Evolutionary conservation across 2,113 vertebrate species (phyloP), one percentile per base, ranked within the genome.

Genomic region (Xenopus borealis): DNA sequence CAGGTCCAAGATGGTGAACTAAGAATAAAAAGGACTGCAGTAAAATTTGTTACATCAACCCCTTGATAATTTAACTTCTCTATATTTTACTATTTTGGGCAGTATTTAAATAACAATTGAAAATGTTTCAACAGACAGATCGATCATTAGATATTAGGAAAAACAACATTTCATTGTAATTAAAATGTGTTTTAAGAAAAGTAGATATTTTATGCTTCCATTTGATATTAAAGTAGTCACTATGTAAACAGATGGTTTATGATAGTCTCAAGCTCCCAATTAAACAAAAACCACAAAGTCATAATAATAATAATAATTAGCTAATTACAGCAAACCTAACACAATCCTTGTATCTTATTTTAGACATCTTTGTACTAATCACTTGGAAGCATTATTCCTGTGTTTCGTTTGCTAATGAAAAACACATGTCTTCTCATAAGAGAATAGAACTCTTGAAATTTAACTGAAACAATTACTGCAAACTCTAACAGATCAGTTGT

Each of bases 141-240:
- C 11, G 62, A 46, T 66, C 63, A 19, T 46, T 45, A 66, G 7
- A 17, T 55, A n/a, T 3, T 2, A 64, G 3, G 44, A 67, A 67
- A 86, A 79, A 78, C 30, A 82, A 84, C 86, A 90, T 87, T 83
- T 80, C 84, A 84, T 80, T 82, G 89, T 88, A 88, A 86, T 89
- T 90, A 87, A 86, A 82, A 66, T 3, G 3, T 11, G 17, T 66
- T 66, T 45, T 18, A 10, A 19, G 9, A 86, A 85, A 74, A 77
- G 84, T 73, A 78, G 81, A 18, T 76, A 57, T 23, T n/a, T 66
- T 59, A 40, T 19, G 23, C 59, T 50, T 62, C n/a, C 10, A 7
- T 78, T 79, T 82, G 79, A 83, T 67, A 67, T 62, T 58, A 16
- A 78, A 72, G 18, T 78, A 80, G 40, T 58, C 82, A 78, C 79